Base-by-base conservation (phyloP, 2,888 invertebrate species). In the Tortricodes alternella region DNA sequence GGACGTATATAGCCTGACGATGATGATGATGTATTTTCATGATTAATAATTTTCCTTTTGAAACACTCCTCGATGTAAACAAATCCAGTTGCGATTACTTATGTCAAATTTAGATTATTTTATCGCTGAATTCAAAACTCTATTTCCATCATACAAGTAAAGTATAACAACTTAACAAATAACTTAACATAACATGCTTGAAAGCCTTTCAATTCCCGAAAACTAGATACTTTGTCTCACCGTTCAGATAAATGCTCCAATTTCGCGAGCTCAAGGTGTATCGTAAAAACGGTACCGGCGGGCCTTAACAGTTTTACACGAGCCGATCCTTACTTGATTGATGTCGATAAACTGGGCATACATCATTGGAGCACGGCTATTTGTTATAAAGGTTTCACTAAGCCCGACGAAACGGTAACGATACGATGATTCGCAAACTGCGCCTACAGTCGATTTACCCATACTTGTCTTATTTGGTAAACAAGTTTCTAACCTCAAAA, bases 321-420 rank as follows among this genome's bases (percentile, higher is more conserved):
- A 59, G 61, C 62, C 64, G 67, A 67, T 70, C 61, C 63, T 19
- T 43, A 63, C 61, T 32, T 53, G 58, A 60, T 53, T 51, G 60
- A 58, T 58, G 58, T 49, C 62, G 67, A 70, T 73, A 76, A 76
- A 76, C 74, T 67, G 70, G 59, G 66, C 75, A 81, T 82, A 78
- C 76, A 78, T 83, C 83, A 83, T 70, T 64, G 67, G 55, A 62
- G 70, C 67, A 62, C 63, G 70, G 66, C 73, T 74, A 80, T 83
- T 82, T 82, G 72, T 81, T 81, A 82, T 80, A 79, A 76, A 74
- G 71, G 35, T 23, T 41, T 29, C 13, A 9, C 11, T 56, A 32
- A 32, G 9, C 6, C 1, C 1, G 6, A 32, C 49, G 56, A 41
- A 35, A 49, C 27, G 29, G 2, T 7, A n/a, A 15, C 48, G 55